Conservation (phyloP, 2,797 vertebrate species). For the Caiman crocodilus region DNA sequence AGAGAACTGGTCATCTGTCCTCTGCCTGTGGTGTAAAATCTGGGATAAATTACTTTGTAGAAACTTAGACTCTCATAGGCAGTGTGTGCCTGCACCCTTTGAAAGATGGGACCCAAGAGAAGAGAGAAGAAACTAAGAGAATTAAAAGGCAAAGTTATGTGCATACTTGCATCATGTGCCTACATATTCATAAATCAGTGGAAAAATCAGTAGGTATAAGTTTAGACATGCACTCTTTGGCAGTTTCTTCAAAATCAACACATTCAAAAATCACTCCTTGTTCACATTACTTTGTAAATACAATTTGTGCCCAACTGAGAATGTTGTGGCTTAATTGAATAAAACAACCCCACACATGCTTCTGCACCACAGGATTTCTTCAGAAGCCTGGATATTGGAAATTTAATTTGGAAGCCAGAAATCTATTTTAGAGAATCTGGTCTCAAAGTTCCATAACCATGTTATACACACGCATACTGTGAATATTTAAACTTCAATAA, state of each 20-base stretch:
- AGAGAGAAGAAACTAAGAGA: neutral
- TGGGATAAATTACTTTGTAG: no score
- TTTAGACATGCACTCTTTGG: neutral
- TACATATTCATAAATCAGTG: neutral
- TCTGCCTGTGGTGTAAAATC: no score
- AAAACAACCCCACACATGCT: neutral
- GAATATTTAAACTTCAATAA: neutral
- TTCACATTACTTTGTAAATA: neutral
- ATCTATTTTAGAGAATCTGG: neutral
- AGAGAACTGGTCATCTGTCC: no score
- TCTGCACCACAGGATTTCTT: neutral
- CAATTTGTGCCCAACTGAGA: neutral
- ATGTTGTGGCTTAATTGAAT: conserved; percentile 11
- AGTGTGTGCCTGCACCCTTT: no score
- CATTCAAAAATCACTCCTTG: neutral
- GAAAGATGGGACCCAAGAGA: neutral
- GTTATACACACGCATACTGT: neutral
- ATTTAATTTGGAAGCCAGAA: neutral
- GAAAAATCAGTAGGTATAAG: neutral
- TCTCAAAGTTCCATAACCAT: no score
- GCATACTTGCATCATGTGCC: neutral
- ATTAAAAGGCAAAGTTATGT: neutral
- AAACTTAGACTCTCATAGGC: no score
- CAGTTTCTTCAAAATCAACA: neutral
- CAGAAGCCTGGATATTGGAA: conserved; percentile 25